A percentile compares a stretch with the other conserved stretches of the same genome.
phyloP scores from a whole-genome alignment of 2,797 vertebrate species.

The Astyanax mexicanus region DNA sequence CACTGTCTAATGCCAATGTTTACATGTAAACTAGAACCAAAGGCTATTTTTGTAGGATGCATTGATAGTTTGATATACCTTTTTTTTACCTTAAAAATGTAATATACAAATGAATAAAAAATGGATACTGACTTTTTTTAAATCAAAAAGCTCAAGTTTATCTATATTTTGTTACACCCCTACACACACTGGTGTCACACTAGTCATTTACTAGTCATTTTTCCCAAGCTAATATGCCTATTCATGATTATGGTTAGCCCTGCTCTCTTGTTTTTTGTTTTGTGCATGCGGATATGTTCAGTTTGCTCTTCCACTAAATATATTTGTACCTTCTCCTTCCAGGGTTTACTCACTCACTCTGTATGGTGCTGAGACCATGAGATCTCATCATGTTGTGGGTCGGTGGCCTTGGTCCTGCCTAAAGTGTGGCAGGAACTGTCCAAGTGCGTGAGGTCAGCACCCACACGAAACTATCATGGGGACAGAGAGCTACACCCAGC shows the following conservation, averaged over 20 bases:
- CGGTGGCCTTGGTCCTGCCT: constrained; percentile 36
- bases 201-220: too few relatives aligned
- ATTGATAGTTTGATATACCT: too few relatives aligned
- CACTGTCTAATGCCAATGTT: too few relatives aligned
- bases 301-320: background rate
- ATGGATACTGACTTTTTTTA: too few relatives aligned
- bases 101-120: too few relatives aligned
- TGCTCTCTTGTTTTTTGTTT: constrained; percentile 1
- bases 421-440: constrained; percentile 24
- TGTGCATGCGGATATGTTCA: background rate
- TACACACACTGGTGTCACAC: too few relatives aligned
- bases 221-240: background rate
- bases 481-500: constrained; percentile 49
- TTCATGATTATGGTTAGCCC: constrained; percentile 19
- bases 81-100: too few relatives aligned
- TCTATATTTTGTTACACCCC: too few relatives aligned
- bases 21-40: too few relatives aligned
- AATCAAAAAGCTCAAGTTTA: too few relatives aligned
- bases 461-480: constrained; percentile 36
- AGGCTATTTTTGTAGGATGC: too few relatives aligned
- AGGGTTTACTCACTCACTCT: constrained; percentile 20
- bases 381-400: constrained; percentile 36
- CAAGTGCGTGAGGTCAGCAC: constrained; percentile 38
- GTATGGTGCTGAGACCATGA: constrained; percentile 29
- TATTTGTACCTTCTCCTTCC: constrained; percentile 33